Evolutionary conservation across 2,888 invertebrate species (phyloP), one percentile per base, ranked within the genome.

Genomic region (Drosophila trichaetosa): DNA sequence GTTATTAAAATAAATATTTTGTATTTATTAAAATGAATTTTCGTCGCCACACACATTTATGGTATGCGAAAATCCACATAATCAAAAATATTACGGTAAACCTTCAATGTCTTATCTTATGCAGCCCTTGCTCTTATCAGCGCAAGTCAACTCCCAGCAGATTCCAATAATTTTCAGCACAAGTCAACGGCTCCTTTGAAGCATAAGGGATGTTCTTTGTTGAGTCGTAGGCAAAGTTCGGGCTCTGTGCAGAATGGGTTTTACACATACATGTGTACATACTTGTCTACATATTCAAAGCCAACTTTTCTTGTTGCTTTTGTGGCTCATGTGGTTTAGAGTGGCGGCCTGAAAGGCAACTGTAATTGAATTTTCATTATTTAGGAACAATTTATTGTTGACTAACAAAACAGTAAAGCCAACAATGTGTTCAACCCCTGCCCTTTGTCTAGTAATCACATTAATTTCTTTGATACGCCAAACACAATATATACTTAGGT

Each of bases 311-410:
- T 69, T 51, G 66, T 65, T 73, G 81, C 76, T 75, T 83, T 83
- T 81, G 88, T 86, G 76, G 83, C 69, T 63, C 58, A 62, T 24
- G 33, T 62, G 76, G 65, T 76, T 80, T 71, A 61, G 60, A 76
- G 58, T 59, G 67, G 48, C 68, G 52, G 57, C 53, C 66, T 68
- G 64, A 71, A 65, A 66, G 60, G 78, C 63, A 77, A 77, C 76
- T 72, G 79, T 85, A 85, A 85, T 89, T 85, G 83, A 85, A 89
- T 85, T 87, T 64, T 67, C 79, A 74, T 84, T 89, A 84, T 89
- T 87, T 79, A 79, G 74, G 77, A 82, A 83, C 87, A 85, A 89
- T 84, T 76, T 82, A 75, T 87, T 81, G 82, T 86, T 86, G 83
- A 52, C 80, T 79, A 56, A 66, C 69, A 79, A 70, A 84, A 76